These are phyloP conservation scores for Labeo calbasu DNA, from an alignment of 2,797 vertebrate genomes.

Conservation along the genomic window DNA sequence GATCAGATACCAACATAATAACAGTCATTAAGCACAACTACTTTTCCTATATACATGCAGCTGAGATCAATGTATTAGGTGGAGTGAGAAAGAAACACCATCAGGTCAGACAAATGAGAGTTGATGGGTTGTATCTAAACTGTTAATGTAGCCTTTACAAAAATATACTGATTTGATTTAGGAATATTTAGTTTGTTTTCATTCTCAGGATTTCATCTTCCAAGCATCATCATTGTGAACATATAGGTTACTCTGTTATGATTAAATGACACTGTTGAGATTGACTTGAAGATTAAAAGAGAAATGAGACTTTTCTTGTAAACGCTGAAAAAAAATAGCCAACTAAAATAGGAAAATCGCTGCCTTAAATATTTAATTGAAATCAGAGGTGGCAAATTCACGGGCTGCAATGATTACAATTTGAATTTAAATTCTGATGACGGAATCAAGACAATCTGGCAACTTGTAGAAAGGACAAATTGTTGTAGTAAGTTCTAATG, in stretches of 20 bases:
- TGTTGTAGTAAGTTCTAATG: not conserved
- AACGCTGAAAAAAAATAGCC: not conserved
- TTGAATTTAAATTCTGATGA: not conserved
- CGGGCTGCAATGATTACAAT: not conserved
- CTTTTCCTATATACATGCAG: not conserved
- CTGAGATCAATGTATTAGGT: not conserved
- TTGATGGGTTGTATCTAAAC: not conserved
- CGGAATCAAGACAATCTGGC: not conserved
- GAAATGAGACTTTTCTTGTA: not conserved
- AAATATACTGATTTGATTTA: not conserved
- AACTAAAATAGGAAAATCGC: not conserved
- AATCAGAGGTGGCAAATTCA: not conserved
- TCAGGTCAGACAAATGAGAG: not conserved
- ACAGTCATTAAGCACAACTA: not conserved
- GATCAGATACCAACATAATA: constrained; percentile 2
- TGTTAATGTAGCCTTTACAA: not conserved
- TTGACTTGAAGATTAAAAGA: not conserved
- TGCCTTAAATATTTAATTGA: not conserved
- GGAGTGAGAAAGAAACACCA: not conserved
- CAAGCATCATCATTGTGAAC: not conserved
- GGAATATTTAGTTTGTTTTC: not conserved
- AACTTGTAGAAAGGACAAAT: not conserved
- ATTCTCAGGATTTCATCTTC: not conserved
- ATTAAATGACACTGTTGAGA: not conserved
- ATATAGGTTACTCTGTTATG: not conserved